Conservation (phyloP, 2,888 invertebrate species). For the Drosophila anomalata region DNA sequence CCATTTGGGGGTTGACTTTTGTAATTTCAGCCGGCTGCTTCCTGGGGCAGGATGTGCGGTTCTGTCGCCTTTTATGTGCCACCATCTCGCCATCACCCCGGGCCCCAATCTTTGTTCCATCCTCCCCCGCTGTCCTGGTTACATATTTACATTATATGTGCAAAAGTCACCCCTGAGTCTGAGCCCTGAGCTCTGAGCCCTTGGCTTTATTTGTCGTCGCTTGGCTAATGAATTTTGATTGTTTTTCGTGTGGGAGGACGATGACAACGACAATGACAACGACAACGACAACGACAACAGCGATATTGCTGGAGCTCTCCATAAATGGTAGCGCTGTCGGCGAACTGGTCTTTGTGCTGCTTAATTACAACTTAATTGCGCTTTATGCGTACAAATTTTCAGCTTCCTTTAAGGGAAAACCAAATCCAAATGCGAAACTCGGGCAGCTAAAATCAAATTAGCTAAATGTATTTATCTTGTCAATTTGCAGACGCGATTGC, state of each 20-base stretch:
- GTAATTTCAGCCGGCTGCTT: constrained; percentile 78
- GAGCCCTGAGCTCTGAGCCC: constrained; percentile 41
- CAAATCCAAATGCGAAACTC: constrained; percentile 23
- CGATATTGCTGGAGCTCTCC: constrained; percentile 7
- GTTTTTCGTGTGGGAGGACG: constrained; percentile 47
- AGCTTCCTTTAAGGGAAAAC: constrained; percentile 55
- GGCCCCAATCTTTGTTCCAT: constrained; percentile 6
- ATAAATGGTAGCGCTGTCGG: constrained; percentile 40
- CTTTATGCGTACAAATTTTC: constrained; percentile 73
- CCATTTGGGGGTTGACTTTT: constrained; percentile 75
- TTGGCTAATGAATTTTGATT: constrained; percentile 78
- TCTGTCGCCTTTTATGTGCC: constrained; percentile 71
- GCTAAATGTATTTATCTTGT: constrained; percentile 81
- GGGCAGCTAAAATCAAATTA: constrained; percentile 69
- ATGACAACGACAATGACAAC: constrained; percentile 1
- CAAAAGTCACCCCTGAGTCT: constrained; percentile 33
- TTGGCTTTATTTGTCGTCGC: constrained; percentile 74
- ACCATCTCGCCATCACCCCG: constrained; percentile 14
- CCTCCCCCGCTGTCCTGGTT: constrained; percentile 40
- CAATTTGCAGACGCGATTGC: constrained; percentile 75
- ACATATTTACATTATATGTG: constrained; percentile 65
- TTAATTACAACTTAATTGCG: constrained; percentile 79
- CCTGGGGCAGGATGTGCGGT: constrained; percentile 79
- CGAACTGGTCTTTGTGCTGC: constrained; percentile 52
- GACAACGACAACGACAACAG: no score